A percentile compares a stretch with the other conserved stretches of the same genome.
Evolutionary conservation across 2,888 invertebrate species (phyloP).

Genomic region (Seira ritae): DNA sequence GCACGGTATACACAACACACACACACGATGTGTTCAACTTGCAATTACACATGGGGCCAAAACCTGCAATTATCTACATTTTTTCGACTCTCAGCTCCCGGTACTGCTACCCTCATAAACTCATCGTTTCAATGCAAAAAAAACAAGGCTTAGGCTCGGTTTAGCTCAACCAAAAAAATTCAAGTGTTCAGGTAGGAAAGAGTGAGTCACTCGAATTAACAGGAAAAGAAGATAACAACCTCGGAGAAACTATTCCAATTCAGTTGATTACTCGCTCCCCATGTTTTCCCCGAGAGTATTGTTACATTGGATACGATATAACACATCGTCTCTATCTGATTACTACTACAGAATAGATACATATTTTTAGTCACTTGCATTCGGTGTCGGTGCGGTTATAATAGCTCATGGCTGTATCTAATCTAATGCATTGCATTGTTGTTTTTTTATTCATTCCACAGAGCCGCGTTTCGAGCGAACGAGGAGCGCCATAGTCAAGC

Average conservation of each 20-base stretch:
- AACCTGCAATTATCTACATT: conserved; percentile 19
- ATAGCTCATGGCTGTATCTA: conserved; percentile 20
- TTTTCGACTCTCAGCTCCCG: too few relatives aligned
- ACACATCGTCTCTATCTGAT: too few relatives aligned
- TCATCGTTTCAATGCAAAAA: too few relatives aligned
- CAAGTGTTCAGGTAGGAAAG: conserved; percentile 11
- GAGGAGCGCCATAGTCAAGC: conserved; percentile 24
- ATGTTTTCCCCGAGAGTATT: conserved; percentile 13
- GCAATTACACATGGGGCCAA: conserved; percentile 22
- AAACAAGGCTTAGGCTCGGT: too few relatives aligned
- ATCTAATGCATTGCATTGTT: not conserved
- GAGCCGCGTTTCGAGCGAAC: conserved; percentile 19
- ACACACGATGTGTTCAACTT: too few relatives aligned
- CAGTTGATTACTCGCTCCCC: conserved; percentile 45
- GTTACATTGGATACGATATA: too few relatives aligned
- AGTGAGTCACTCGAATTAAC: conserved; percentile 36
- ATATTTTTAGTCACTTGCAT: too few relatives aligned
- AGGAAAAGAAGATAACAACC: conserved; percentile 5
- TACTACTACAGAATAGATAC: too few relatives aligned
- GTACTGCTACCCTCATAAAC: too few relatives aligned
- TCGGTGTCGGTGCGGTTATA: not conserved
- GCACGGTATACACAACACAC: too few relatives aligned
- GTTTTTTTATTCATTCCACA: not conserved
- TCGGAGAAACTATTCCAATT: conserved; percentile 24
- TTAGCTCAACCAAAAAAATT: too few relatives aligned